Percentiles rank a stretch among this genome's conserved stretches.
Evolutionary conservation across 1,140 invertebrate species (phyloP).

Genomic region (Eumaeus atala): DNA sequence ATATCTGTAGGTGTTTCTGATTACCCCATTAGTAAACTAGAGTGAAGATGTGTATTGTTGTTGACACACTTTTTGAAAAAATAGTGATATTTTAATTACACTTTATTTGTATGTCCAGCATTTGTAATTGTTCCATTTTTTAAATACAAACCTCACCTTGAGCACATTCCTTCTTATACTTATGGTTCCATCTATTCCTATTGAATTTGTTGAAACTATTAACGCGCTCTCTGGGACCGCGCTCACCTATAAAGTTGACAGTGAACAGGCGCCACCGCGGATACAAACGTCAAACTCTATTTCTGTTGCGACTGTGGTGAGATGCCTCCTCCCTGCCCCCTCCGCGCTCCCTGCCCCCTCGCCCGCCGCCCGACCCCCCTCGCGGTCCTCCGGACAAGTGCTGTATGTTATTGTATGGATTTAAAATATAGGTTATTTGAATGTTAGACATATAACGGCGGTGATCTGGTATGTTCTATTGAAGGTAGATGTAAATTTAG

Average conservation of each 20-base stretch:
- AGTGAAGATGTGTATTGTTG: no score
- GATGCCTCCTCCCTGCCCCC: conserved; percentile 28
- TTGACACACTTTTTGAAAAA: no score
- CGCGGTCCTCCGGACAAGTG: conserved; percentile 35
- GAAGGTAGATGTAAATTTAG: background rate
- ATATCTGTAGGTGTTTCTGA: no score
- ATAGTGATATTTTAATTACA: no score
- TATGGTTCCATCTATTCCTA: no score
- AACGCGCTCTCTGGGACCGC: conserved; percentile 23
- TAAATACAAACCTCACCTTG: no score
- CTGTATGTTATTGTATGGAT: conserved; percentile 41
- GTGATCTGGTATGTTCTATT: conserved; percentile 20
- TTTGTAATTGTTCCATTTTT: no score
- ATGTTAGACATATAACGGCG: conserved; percentile 25
- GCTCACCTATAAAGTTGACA: conserved; percentile 61
- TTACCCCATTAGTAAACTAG: no score
- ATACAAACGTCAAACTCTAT: conserved; percentile 70
- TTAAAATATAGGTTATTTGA: conserved; percentile 34
- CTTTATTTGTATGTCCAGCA: no score
- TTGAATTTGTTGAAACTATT: no score
- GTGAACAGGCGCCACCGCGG: conserved; percentile 70
- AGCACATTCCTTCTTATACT: no score
- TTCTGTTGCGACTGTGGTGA: conserved; percentile 60
- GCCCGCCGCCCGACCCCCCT: conserved; percentile 16
- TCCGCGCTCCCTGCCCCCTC: no score